Conservation (phyloP, 2,113 vertebrate species). For the Halcyon malimbica region DNA sequence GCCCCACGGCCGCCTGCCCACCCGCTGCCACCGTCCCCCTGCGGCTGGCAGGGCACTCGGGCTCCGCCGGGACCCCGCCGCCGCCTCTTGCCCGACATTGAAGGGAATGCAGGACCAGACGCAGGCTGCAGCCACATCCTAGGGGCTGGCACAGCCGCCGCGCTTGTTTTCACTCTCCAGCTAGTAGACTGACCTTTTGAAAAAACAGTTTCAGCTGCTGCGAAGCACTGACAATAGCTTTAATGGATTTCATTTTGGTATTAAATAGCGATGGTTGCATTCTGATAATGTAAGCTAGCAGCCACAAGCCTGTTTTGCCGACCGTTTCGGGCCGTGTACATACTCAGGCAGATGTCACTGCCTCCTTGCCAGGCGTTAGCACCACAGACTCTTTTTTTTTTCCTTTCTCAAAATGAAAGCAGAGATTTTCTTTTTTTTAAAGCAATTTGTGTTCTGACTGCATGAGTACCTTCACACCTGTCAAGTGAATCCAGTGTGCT, state of each 20-base stretch:
- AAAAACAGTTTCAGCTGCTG: slow-evolving; percentile 22
- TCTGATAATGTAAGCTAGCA: neutral
- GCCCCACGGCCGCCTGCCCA: neutral
- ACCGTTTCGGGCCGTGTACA: slow-evolving; percentile 18
- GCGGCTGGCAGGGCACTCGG: neutral
- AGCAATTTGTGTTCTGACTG: slow-evolving; percentile 25
- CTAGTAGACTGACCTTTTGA: slow-evolving; percentile 30
- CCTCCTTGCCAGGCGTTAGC: neutral
- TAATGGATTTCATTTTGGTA: slow-evolving; percentile 11
- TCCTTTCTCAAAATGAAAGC: neutral
- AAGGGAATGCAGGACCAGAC: slow-evolving; percentile 7
- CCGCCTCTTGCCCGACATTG: slow-evolving; percentile 22
- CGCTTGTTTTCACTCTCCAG: slow-evolving; percentile 17
- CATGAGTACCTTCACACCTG: slow-evolving; percentile 42
- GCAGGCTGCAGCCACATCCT: neutral
- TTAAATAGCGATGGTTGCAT: neutral
- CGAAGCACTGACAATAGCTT: neutral
- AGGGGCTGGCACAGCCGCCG: slow-evolving; percentile 33
- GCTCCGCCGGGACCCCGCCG: neutral
- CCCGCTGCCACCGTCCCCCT: accelerated
- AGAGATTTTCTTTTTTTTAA: neutral
- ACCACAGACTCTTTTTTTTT: neutral
- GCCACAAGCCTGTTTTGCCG: neutral
- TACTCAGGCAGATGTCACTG: slow-evolving; percentile 23
- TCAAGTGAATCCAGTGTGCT: slow-evolving; percentile 5